Evolutionary conservation across 1,140 invertebrate genomes (phyloP).

Genomic region (Papilio polyxenes): DNA sequence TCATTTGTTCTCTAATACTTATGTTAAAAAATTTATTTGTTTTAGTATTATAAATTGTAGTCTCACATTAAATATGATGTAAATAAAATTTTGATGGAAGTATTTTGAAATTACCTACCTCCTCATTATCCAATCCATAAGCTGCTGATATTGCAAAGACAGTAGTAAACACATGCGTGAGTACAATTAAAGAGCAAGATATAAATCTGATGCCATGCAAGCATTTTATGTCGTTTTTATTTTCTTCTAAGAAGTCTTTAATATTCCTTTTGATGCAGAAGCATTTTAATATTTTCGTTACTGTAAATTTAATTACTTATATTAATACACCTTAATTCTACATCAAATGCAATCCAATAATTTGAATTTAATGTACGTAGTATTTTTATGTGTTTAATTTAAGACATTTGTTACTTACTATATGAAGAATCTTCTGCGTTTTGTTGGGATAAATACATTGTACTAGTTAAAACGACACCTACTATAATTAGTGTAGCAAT

Average conservation of each 20-base stretch:
- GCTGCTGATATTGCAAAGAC: background rate
- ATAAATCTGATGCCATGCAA: constrained; percentile 16
- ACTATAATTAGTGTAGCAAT: background rate
- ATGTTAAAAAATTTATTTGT: too few relatives aligned
- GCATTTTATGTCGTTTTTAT: constrained; percentile 4
- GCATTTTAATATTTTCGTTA: background rate
- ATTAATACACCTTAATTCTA: too few relatives aligned
- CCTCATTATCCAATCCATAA: constrained; percentile 11
- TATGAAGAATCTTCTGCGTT: background rate
- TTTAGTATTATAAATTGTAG: too few relatives aligned
- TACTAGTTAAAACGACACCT: background rate
- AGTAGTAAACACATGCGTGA: background rate
- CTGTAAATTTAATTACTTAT: background rate
- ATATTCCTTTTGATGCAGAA: constrained; percentile 14
- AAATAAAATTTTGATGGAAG: background rate
- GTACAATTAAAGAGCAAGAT: background rate
- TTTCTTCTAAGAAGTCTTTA: background rate
- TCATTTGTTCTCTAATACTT: too few relatives aligned
- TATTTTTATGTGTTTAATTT: too few relatives aligned
- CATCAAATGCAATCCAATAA: too few relatives aligned
- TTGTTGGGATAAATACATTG: background rate
- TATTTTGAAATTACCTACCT: background rate
- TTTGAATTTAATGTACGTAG: too few relatives aligned
- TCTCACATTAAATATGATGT: too few relatives aligned
- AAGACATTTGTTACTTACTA: too few relatives aligned